Percentiles rank a stretch among this genome's conserved stretches.
Evolutionary conservation across 2,888 invertebrate species (phyloP).

Genomic region (Axea sp.): DNA sequence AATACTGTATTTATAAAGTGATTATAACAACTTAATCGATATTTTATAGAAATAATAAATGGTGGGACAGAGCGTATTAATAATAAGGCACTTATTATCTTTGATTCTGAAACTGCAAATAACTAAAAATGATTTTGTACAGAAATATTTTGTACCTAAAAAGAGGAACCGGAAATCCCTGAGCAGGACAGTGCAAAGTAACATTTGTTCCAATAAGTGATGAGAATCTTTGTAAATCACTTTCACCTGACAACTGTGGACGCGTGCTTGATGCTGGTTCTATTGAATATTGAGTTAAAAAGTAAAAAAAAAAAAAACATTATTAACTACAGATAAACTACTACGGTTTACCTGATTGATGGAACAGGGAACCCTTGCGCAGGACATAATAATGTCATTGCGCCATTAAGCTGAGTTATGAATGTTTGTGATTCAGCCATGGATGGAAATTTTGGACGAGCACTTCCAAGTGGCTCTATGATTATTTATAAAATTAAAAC

Average conservation of each 20-base stretch:
- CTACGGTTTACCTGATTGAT: constrained; percentile 78
- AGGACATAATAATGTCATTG: constrained; percentile 80
- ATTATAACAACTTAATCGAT: too few species aligned
- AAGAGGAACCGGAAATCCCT: constrained; percentile 85
- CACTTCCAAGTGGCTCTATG: constrained; percentile 82
- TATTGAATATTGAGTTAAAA: constrained; percentile 66
- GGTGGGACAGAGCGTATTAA: constrained; percentile 69
- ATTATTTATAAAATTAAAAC: neutral
- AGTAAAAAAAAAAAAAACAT: constrained; percentile 39
- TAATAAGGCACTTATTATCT: neutral
- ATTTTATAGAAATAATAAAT: too few species aligned
- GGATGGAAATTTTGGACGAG: constrained; percentile 83
- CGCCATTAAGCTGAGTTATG: constrained; percentile 75
- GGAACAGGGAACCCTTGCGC: constrained; percentile 82
- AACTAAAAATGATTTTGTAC: neutral
- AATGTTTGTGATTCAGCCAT: constrained; percentile 79
- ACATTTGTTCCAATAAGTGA: constrained; percentile 72
- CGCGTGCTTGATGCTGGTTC: constrained; percentile 82
- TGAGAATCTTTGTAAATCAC: constrained; percentile 76
- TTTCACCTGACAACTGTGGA: constrained; percentile 80
- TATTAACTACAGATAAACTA: constrained; percentile 3
- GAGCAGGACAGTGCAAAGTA: constrained; percentile 83
- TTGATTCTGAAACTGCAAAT: too few species aligned
- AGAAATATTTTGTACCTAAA: constrained; percentile 40
- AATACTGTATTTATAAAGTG: too few species aligned